Base-by-base conservation (phyloP, 2,797 vertebrate genomes). In the Limnodromus scolopaceus region DNA sequence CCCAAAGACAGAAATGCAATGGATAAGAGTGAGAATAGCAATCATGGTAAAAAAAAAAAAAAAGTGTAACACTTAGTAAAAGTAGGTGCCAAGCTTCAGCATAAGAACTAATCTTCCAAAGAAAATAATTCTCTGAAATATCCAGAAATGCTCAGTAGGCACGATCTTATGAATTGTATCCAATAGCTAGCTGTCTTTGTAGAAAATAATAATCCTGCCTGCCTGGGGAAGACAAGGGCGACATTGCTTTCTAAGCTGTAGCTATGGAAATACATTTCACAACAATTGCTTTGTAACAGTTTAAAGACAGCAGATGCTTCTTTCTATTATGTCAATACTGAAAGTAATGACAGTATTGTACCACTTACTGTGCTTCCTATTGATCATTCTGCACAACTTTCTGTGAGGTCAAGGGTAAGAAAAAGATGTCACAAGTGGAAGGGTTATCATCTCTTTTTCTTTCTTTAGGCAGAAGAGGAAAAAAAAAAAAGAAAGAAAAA, bases 261-360 rank as follows among this genome's bases (percentile, higher is more conserved):
- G 78, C 61, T 84, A 70, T 25, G 51, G 60, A 94, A 70, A 94
- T 94, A 83, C 46, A 69, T 77, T 51, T 63, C 74, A 94, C 78
- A 96, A 53, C 65, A 92, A 74, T 8, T 90, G 46, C 61, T 64
- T 64, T 80, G 23, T 30, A 92, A 75, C 54, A 66, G 58, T 76
- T 84, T 76, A 84, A 92, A 93, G 63, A 65, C 24, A 84, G 63
- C 53, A 96, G 68, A 93, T 86, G 14, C 45, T 53, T 86, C 53
- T 54, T 86, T 81, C 89, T 70, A 39, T 87, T 66, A 74, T 49
- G 70, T 87, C 74, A 93, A 92, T 84, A 94, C 54, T 76, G 82
- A 79, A 93, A 87, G 77, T 49, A 93, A 87, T 48, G 58, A 81
- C 69, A 55, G 72, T 34, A 86, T 64, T 82, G 70, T 80, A 81